Evolutionary conservation across 1,140 invertebrate species (phyloP).

Genomic region (Nasonia vitripennis): DNA sequence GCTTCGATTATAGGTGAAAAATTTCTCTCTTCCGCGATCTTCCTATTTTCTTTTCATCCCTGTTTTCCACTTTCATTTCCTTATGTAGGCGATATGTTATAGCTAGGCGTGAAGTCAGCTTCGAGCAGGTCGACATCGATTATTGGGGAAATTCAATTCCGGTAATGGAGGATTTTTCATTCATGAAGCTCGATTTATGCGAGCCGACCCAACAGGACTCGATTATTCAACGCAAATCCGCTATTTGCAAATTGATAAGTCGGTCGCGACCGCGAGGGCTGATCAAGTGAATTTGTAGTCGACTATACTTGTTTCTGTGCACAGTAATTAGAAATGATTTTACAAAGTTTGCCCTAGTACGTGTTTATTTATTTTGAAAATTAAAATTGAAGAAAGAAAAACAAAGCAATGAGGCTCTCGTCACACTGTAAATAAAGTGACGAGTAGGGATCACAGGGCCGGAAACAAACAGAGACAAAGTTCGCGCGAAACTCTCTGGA

Average conservation of each 20-base stretch:
- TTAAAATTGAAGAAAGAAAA: background rate
- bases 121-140: background rate
- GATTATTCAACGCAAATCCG: too few species aligned
- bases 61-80: background rate
- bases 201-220: too few species aligned
- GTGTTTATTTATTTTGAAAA: background rate
- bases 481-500: conserved; percentile 1
- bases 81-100: background rate
- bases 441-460: background rate
- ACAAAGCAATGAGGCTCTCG: too few species aligned
- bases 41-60: background rate
- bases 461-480: background rate
- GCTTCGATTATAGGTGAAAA: conserved; percentile 24
- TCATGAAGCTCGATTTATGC: too few species aligned
- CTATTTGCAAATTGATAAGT: too few species aligned
- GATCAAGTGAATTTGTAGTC: too few species aligned
- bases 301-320: too few species aligned
- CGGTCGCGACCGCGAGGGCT: too few species aligned
- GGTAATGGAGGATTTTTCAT: background rate
- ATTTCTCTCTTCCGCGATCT: background rate
- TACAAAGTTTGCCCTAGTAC: background rate
- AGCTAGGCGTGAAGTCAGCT: background rate
- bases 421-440: background rate
- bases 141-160: background rate
- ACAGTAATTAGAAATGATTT: background rate